Evolutionary conservation across 1,140 invertebrate species (phyloP).

Genomic region (Cotesia vestalis): DNA sequence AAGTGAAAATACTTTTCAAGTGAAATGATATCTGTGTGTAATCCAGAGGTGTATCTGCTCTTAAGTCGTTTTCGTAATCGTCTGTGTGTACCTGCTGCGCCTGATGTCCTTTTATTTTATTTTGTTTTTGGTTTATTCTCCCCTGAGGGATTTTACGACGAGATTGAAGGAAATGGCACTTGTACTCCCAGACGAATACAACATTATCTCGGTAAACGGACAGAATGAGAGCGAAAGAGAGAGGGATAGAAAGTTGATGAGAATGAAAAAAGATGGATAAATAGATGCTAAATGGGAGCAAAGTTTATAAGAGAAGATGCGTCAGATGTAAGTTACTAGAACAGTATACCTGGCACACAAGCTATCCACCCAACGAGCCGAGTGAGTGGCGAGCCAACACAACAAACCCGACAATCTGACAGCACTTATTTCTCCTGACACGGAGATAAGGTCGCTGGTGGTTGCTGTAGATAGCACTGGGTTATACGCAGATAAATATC

Average conservation of each 20-base stretch:
- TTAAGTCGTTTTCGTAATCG: neutral
- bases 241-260: slow-evolving; percentile 37
- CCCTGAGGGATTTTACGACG: slow-evolving; percentile 16
- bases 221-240: slow-evolving; percentile 18
- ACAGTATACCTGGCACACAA: too few relatives aligned
- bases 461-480: neutral
- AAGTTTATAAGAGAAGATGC: slow-evolving; percentile 22
- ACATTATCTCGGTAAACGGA: slow-evolving; percentile 32
- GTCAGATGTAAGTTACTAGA: neutral
- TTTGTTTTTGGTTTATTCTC: slow-evolving; percentile 7
- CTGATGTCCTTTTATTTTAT: slow-evolving; percentile 19
- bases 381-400: neutral
- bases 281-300: neutral
- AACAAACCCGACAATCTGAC: neutral
- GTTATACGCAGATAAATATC: slow-evolving; percentile 19
- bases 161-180: slow-evolving; percentile 33
- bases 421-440: slow-evolving; percentile 1
- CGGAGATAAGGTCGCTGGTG: slow-evolving; percentile 12
- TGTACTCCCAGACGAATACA: slow-evolving; percentile 26
- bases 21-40: neutral
- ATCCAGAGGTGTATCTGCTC: neutral
- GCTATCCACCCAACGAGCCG: neutral
- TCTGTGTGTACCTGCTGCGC: slow-evolving; percentile 8
- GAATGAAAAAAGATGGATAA: slow-evolving; percentile 19
- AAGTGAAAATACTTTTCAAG: slow-evolving; percentile 22